Percentiles rank a stretch among this genome's conserved stretches.
These are phyloP conservation scores for Tetropium fuscum DNA, from an alignment of 2,888 invertebrate genomes.

Conservation along the genomic window DNA sequence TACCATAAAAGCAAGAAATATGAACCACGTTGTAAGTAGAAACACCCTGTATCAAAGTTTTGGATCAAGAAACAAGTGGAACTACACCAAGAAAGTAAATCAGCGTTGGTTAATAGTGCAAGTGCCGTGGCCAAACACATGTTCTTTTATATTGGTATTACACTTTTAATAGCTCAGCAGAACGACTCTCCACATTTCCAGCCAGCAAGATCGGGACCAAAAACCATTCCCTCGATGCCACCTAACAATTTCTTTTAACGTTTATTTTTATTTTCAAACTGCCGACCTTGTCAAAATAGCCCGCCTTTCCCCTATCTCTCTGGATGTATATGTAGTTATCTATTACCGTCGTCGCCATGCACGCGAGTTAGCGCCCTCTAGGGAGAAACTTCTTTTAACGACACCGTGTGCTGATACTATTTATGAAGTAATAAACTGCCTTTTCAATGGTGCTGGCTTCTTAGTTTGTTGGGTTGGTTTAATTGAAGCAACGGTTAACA, in stretches of 20 bases:
- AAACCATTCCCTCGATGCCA: too few species aligned
- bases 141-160: too few species aligned
- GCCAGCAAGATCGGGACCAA: too few species aligned
- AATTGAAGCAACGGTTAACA: slow-evolving; percentile 40
- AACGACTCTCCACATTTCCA: too few species aligned
- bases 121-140: too few species aligned
- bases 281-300: slow-evolving; percentile 7
- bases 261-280: slow-evolving; percentile 9
- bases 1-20: too few species aligned
- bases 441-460: slow-evolving; percentile 42
- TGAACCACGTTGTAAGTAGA: too few species aligned
- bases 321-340: slow-evolving; percentile 46
- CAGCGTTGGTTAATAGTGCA: too few species aligned
- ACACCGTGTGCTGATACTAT: slow-evolving; percentile 49
- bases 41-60: too few species aligned
- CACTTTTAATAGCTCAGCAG: too few species aligned
- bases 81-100: too few species aligned
- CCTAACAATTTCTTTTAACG: slow-evolving; percentile 13
- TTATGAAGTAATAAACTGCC: slow-evolving; percentile 51
- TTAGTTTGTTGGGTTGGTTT: slow-evolving; percentile 31
- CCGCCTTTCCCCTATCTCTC: slow-evolving; percentile 22
- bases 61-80: too few species aligned
- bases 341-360: slow-evolving; percentile 47
- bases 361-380: slow-evolving; percentile 52
- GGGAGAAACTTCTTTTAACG: slow-evolving; percentile 56